A percentile compares a stretch with the other conserved stretches of the same genome.
Conservation (phyloP, 2,797 vertebrate species). For the Taenioides sp. region DNA sequence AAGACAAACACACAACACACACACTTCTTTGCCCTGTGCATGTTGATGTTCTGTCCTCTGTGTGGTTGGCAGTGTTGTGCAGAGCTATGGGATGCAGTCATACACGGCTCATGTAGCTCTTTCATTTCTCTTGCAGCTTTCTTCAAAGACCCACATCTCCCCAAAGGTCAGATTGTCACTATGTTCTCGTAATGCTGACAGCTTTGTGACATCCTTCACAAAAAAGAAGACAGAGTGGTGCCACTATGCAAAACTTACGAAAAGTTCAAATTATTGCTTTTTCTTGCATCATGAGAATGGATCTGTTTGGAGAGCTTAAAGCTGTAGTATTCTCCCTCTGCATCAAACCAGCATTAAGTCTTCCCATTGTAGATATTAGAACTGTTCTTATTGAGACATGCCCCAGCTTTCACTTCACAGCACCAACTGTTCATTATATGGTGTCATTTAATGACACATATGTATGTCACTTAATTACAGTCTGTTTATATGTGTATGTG, state of each 20-base stretch:
- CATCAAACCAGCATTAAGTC: slow-evolving; percentile 10
- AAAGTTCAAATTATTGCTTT: neutral
- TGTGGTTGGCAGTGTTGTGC: slow-evolving; percentile 52
- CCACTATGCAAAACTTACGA: neutral
- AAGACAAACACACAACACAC: slow-evolving; percentile 7
- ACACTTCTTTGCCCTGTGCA: slow-evolving; percentile 23
- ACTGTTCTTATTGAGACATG: neutral
- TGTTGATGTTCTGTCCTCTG: slow-evolving; percentile 44
- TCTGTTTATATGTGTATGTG: neutral
- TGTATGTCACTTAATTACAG: no score
- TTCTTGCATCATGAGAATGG: neutral
- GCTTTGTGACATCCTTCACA: slow-evolving; percentile 33
- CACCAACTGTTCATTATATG: no score
- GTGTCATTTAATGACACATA: slow-evolving; percentile 2
- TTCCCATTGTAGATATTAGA: slow-evolving; percentile 10
- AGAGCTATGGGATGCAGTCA: slow-evolving; percentile 42
- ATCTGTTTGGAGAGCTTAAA: neutral
- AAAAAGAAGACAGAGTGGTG: neutral
- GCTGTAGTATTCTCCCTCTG: slow-evolving; percentile 6
- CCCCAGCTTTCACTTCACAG: slow-evolving; percentile 2
- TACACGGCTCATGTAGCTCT: slow-evolving; percentile 42
- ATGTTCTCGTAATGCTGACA: slow-evolving; percentile 52
- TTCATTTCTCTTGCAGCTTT: slow-evolving; percentile 36
- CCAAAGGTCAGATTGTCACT: slow-evolving; percentile 56
- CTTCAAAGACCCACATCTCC: slow-evolving; percentile 42